phyloP scores from a whole-genome alignment of 1,140 invertebrate genomes.

The Anadara kagoshimensis region DNA sequence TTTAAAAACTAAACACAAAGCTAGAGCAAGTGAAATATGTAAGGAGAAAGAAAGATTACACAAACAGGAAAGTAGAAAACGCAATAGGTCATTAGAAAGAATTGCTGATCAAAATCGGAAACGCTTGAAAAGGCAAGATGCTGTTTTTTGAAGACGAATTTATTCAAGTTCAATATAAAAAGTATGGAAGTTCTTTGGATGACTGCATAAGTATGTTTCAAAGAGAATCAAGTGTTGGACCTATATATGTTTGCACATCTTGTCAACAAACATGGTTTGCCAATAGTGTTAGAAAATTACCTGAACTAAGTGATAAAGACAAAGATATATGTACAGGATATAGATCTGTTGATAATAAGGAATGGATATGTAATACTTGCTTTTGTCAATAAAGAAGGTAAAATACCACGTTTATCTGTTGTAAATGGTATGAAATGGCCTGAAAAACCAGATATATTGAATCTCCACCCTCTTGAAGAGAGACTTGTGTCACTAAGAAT shows the following conservation, averaged over 20 bases:
- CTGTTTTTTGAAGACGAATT: neutral
- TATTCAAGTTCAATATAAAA: neutral
- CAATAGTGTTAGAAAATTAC: neutral
- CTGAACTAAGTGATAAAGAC: neutral
- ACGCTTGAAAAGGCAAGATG: neutral
- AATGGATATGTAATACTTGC: slow-evolving; percentile 35
- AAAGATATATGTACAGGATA: neutral
- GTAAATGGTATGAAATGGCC: slow-evolving; percentile 41
- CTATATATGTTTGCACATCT: slow-evolving; percentile 10
- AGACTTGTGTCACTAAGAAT: slow-evolving; percentile 32
- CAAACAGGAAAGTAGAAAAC: neutral
- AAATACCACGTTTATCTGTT: slow-evolving; percentile 29
- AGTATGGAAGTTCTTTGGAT: neutral
- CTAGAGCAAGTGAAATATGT: neutral
- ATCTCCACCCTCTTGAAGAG: slow-evolving; percentile 37
- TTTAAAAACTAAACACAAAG: neutral
- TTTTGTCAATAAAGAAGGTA: slow-evolving; percentile 8
- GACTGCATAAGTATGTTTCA: neutral
- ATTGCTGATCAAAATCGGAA: neutral
- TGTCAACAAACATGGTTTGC: slow-evolving; percentile 37
- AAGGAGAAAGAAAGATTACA: slow-evolving; percentile 10
- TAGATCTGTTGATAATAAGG: neutral
- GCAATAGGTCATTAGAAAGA: neutral
- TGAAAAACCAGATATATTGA: slow-evolving; percentile 24
- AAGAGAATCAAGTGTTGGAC: neutral